Evolutionary conservation across 2,113 vertebrate species (phyloP), one percentile per base, ranked within the genome.

Genomic region (Xiphophorus hellerii): DNA sequence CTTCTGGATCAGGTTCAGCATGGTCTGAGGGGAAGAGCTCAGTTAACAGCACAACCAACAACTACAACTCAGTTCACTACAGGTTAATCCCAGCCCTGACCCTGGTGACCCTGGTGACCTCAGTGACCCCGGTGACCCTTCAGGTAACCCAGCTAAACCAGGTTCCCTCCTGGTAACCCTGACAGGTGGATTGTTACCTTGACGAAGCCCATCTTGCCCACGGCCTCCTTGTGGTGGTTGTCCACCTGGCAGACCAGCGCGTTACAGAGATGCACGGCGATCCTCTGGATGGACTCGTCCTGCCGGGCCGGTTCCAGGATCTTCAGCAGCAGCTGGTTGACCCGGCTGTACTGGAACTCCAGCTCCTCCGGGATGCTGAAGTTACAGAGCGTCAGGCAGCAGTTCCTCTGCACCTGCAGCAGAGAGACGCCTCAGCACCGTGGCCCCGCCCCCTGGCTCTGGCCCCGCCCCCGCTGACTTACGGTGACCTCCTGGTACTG

Each of bases 191-290:
- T 0, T 0, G 27, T 83, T 78, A 99, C 98, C 96, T 96, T 97
- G 7, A 99, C 98, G 28, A 99, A 99, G 27, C 98, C 98, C 98
- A 99, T 99, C 94, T 98, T 98, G 61, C 98, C 98, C 82, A 99
- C 98, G 0, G 97, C 97, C 83, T 99, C 98, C 81, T 99, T 99
- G 89, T 99, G 98, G 83, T 98, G 97, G 0, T 99, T 99, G 95
- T 99, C 98, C 92, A 99, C 98, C 93, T 99, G 98, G 90, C 98
- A 99, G 87, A 99, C 98, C 84, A 99, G 88, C 28, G 98, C 97
- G 0, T 99, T 99, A 89, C 98, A 99, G 76, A 99, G 96, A 86
- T 99, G 97, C 64, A 99, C 97, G 0, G 98, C 98, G 0, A 99
- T 99, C 71, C 97, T 96, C 94, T 99, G 98, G 93, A 99, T 99